phyloP scores from a whole-genome alignment of 2,888 invertebrate genomes.

The Himalopsyche kuldschensis region DNA sequence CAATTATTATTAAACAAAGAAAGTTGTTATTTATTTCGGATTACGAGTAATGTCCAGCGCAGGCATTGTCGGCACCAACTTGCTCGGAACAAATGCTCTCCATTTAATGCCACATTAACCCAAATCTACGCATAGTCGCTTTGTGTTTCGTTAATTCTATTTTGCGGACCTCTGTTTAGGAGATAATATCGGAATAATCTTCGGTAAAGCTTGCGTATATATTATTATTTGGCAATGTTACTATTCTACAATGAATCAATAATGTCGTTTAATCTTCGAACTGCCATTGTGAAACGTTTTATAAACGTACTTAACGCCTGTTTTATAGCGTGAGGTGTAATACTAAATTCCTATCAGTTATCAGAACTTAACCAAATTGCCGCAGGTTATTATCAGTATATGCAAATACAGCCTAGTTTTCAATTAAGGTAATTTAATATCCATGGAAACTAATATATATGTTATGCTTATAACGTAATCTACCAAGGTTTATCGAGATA shows the following conservation, averaged over 20 bases:
- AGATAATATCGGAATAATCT: constrained; percentile 17
- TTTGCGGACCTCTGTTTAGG: constrained; percentile 6
- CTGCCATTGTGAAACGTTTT: background rate
- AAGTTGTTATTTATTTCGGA: constrained; percentile 13
- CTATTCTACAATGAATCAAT: background rate
- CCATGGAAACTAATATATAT: background rate
- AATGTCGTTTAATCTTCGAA: background rate
- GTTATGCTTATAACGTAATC: no score
- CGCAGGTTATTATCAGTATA: background rate
- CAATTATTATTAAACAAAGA: background rate
- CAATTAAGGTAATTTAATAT: background rate
- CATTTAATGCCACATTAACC: constrained; percentile 35
- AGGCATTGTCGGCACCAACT: constrained; percentile 8
- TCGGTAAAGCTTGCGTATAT: background rate
- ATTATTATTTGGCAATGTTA: background rate
- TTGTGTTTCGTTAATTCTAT: constrained; percentile 22
- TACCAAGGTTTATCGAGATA: no score
- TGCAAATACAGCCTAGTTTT: background rate
- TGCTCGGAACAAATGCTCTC: constrained; percentile 21
- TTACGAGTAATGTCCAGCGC: constrained; percentile 11
- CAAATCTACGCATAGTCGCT: constrained; percentile 16
- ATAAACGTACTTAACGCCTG: background rate
- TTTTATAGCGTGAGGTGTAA: background rate
- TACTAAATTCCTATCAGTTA: background rate
- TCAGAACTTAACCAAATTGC: background rate